Evolutionary conservation across 2,888 invertebrate species (phyloP).

Genomic region (Mythimna loreyi): DNA sequence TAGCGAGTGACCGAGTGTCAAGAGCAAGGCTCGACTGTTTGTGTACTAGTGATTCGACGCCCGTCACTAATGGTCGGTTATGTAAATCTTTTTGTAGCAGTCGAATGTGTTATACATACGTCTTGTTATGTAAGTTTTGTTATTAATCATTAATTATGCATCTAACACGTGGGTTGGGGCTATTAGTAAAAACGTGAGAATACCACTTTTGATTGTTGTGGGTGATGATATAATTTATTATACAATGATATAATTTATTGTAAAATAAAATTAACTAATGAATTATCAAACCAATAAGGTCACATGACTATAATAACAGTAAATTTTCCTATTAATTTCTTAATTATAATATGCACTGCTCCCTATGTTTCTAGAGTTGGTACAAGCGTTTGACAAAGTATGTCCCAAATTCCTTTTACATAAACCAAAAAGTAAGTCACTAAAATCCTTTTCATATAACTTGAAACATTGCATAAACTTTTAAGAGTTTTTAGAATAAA

Average conservation of each 20-base stretch:
- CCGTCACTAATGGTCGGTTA: slow-evolving; percentile 74
- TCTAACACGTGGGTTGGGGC: slow-evolving; percentile 23
- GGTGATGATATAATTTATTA: background rate
- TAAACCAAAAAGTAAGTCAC: background rate
- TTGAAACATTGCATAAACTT: background rate
- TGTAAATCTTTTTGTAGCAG: slow-evolving; percentile 68
- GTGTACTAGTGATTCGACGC: slow-evolving; percentile 68
- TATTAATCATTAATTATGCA: slow-evolving; percentile 33
- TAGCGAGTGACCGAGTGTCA: slow-evolving; percentile 89
- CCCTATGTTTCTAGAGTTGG: background rate
- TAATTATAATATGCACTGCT: background rate
- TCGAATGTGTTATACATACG: slow-evolving; percentile 53
- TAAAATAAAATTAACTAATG: background rate
- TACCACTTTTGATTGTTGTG: slow-evolving; percentile 10
- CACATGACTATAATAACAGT: background rate
- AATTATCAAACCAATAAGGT: too few relatives aligned
- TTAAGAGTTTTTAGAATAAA: background rate
- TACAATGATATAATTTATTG: background rate
- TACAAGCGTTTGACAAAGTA: slow-evolving; percentile 10
- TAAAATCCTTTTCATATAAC: background rate
- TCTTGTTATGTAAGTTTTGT: slow-evolving; percentile 42
- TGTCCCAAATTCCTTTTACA: background rate
- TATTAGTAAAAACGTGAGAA: slow-evolving; percentile 13
- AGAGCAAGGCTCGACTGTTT: slow-evolving; percentile 85
- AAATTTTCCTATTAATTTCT: background rate